These are phyloP conservation scores for Rhinella marina DNA, from an alignment of 2,797 vertebrate genomes.

Conservation along the genomic window DNA sequence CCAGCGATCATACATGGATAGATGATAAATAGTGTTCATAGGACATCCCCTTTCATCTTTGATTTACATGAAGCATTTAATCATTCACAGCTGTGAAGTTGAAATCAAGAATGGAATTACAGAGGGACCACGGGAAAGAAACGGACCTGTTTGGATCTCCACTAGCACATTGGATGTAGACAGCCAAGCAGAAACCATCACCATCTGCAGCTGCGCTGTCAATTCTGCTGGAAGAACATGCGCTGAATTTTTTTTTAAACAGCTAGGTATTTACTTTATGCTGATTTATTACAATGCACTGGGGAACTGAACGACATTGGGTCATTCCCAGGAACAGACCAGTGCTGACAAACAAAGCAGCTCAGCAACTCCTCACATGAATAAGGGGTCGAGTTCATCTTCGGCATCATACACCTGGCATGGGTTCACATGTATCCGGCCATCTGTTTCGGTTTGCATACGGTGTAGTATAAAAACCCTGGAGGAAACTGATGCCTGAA, in stretches of 20 bases:
- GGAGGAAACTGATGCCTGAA: too few species aligned
- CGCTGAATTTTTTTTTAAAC: slow-evolving; percentile 60
- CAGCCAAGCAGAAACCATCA: slow-evolving; percentile 61
- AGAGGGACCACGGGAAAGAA: slow-evolving; percentile 67
- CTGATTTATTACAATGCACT: not conserved
- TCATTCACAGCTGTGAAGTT: slow-evolving; percentile 72
- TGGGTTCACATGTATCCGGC: too few species aligned
- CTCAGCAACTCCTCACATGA: not conserved
- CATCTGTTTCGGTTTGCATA: too few species aligned
- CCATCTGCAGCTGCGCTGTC: slow-evolving; percentile 79
- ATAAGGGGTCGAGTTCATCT: not conserved
- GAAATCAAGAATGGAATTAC: slow-evolving; percentile 72
- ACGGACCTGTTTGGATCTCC: slow-evolving; percentile 76
- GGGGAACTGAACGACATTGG: not conserved
- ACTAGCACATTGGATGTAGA: slow-evolving; percentile 68
- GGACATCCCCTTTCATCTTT: not conserved
- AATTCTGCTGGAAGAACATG: slow-evolving; percentile 74
- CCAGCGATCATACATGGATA: too few species aligned
- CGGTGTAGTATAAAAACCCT: too few species aligned
- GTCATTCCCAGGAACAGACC: not conserved
- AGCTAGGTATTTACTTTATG: slow-evolving; percentile 11
- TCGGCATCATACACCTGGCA: too few species aligned
- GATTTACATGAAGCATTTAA: not conserved
- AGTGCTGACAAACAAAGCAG: not conserved
- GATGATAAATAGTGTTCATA: too few species aligned